Conservation (phyloP, 2,113 vertebrate species). For the Emydocephalus ijimae region DNA sequence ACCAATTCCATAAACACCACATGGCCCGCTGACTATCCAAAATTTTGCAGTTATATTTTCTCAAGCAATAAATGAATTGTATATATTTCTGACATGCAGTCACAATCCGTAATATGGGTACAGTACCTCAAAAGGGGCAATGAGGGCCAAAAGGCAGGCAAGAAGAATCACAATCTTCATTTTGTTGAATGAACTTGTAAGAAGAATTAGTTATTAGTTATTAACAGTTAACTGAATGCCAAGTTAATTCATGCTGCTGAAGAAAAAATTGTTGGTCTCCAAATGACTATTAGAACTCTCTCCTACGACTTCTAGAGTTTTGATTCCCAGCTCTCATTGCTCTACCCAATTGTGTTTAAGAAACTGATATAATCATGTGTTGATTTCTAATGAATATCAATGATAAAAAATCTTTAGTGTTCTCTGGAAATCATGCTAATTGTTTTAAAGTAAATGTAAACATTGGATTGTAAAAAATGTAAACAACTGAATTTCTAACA, state of each 20-base stretch:
- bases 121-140: slow-evolving; percentile 3
- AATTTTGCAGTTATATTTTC: background rate
- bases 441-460: background rate
- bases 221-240: background rate
- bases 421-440: background rate
- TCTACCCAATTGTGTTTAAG: background rate
- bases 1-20: background rate
- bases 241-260: background rate
- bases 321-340: background rate
- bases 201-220: background rate
- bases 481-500: background rate
- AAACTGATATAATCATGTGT: background rate
- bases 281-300: background rate
- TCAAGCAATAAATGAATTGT: background rate
- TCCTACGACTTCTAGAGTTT: background rate
- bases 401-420: background rate
- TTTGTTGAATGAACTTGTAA: background rate
- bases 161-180: slow-evolving; percentile 13
- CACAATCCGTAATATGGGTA: background rate
- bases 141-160: background rate
- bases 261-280: background rate
- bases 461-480: background rate
- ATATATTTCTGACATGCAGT: background rate
- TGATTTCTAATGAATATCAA: background rate
- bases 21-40: background rate